Percentiles rank a stretch among this genome's conserved stretches.
Conservation (phyloP, 2,113 vertebrate species). For the Rhabdornis inornatus region DNA sequence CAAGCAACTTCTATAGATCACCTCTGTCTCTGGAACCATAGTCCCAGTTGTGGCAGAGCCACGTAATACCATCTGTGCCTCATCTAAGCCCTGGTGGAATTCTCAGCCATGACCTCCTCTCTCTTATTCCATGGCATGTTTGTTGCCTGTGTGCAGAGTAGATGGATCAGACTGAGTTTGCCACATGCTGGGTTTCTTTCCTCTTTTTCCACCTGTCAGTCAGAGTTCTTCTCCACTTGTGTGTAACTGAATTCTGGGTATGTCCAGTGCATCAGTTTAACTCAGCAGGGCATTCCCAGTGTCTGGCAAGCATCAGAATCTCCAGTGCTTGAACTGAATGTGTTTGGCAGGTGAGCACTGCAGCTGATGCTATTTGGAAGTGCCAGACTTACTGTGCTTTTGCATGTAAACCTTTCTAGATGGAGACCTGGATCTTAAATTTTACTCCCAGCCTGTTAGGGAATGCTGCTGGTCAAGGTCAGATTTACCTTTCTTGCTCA, state of each 20-base stretch:
- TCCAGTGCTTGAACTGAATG: background rate
- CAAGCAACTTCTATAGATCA: background rate
- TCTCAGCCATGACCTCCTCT: background rate
- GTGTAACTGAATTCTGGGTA: fast-evolving
- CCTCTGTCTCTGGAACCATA: background rate
- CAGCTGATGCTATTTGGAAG: background rate
- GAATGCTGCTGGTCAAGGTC: background rate
- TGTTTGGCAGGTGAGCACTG: background rate
- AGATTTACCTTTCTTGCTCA: background rate
- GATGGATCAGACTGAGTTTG: background rate
- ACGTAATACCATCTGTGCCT: background rate
- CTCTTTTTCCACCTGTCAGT: background rate
- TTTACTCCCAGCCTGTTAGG: background rate
- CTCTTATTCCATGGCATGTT: background rate
- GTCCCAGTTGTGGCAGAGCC: background rate
- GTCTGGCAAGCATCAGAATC: background rate
- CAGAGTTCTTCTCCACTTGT: background rate
- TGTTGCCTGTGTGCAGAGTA: background rate
- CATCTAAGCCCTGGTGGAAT: background rate
- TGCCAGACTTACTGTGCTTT: background rate
- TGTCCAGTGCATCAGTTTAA: background rate
- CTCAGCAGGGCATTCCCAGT: background rate
- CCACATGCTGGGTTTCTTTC: background rate
- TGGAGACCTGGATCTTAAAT: background rate
- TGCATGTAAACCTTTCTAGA: background rate